phyloP scores from a whole-genome alignment of 2,113 vertebrate species.

The Pterocles orientalis region DNA sequence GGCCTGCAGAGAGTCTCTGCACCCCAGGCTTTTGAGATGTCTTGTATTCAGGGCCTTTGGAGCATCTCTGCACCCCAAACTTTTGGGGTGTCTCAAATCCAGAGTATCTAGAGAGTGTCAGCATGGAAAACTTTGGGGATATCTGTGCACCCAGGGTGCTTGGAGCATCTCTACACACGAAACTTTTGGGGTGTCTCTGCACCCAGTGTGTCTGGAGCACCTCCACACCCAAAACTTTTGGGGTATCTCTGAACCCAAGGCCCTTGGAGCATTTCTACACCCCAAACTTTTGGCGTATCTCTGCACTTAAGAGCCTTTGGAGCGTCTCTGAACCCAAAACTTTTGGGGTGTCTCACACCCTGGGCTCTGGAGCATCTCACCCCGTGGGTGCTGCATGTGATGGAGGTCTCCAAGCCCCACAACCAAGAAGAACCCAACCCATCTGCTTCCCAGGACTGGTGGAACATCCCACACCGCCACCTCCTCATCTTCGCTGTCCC shows the following conservation, averaged over 20 bases:
- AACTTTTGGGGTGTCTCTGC: not conserved
- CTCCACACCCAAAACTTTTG: not conserved
- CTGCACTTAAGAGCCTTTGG: too few relatives aligned
- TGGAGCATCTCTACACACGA: rapidly evolving
- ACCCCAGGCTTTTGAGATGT: not conserved
- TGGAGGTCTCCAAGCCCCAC: not conserved
- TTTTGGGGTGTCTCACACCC: not conserved
- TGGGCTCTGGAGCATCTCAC: not conserved
- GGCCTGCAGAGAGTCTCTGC: too few relatives aligned
- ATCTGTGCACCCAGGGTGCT: not conserved
- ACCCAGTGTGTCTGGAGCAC: not conserved
- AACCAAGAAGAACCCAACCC: not conserved
- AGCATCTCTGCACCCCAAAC: not conserved
- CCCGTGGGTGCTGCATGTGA: rapidly evolving
- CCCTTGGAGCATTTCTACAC: not conserved
- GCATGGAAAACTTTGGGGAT: not conserved
- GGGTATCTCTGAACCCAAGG: not conserved
- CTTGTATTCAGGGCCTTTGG: not conserved
- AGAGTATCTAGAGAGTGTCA: not conserved
- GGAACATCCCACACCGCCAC: not conserved
- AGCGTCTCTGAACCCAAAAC: not conserved
- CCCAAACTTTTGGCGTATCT: not conserved
- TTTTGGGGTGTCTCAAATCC: not conserved
- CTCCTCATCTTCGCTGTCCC: not conserved
- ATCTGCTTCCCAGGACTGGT: not conserved